A percentile compares a stretch with the other conserved stretches of the same genome.
Conservation (phyloP, 2,888 invertebrate species). For the Melieria crassipennis region DNA sequence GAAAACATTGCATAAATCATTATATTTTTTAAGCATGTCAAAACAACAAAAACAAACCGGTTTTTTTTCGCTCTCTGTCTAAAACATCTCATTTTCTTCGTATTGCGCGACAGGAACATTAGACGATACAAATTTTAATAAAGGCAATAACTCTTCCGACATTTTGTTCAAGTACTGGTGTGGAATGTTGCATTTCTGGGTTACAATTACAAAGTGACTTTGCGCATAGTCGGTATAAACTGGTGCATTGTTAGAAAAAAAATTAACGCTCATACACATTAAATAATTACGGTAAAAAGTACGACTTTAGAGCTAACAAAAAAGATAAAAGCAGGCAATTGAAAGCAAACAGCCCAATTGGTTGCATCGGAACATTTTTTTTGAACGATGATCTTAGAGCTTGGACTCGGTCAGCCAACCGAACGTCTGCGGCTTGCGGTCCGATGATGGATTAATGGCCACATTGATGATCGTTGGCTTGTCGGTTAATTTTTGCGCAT, state of each 20-base stretch:
- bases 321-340: too few relatives aligned
- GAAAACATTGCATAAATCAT: slow-evolving; percentile 6
- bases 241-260: not conserved
- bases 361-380: too few relatives aligned
- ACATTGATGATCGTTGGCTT: slow-evolving; percentile 90
- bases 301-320: not conserved
- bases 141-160: not conserved
- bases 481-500: slow-evolving; percentile 75
- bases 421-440: slow-evolving; percentile 90
- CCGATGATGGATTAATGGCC: slow-evolving; percentile 86
- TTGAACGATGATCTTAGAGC: slow-evolving; percentile 68
- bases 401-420: slow-evolving; percentile 94
- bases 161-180: too few relatives aligned
- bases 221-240: too few relatives aligned
- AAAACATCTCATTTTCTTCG: too few relatives aligned
- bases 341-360: too few relatives aligned
- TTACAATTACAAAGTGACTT: not conserved
- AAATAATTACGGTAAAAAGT: not conserved
- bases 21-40: not conserved
- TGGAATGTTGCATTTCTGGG: not conserved
- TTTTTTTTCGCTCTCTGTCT: not conserved
- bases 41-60: not conserved
- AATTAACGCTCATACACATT: not conserved
- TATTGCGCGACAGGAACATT: not conserved
- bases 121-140: not conserved